phyloP scores from a whole-genome alignment of 2,888 invertebrate species.

The Oxyscelio sp. region DNA sequence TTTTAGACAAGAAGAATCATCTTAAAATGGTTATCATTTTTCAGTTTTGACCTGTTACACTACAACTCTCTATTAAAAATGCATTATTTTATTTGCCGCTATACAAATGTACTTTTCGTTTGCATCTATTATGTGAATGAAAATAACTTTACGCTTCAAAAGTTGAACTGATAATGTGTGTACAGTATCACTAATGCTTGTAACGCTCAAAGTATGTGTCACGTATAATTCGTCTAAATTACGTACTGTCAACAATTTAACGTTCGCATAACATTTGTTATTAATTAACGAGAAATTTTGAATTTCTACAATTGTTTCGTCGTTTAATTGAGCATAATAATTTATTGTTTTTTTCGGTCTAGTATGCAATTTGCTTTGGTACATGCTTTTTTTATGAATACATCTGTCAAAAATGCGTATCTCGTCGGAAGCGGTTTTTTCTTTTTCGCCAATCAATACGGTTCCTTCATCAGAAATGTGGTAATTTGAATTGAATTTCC shows the following conservation, averaged over 20 bases:
- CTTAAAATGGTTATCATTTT: too few relatives aligned
- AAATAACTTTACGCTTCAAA: conserved; percentile 4
- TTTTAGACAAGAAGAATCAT: too few relatives aligned
- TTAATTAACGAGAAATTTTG: conserved; percentile 31
- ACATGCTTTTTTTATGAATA: too few relatives aligned
- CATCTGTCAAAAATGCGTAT: too few relatives aligned
- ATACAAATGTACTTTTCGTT: background rate
- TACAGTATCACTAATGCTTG: background rate
- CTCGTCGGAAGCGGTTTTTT: background rate
- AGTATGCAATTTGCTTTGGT: too few relatives aligned
- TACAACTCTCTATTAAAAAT: too few relatives aligned
- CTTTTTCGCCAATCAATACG: conserved; percentile 6
- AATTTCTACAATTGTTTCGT: too few relatives aligned
- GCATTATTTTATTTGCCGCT: background rate
- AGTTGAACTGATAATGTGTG: background rate
- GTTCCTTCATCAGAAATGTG: background rate
- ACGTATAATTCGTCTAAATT: conserved; percentile 1
- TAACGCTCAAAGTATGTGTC: background rate
- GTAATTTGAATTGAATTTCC: too few relatives aligned
- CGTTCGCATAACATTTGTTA: conserved; percentile 20
- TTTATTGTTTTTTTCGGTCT: too few relatives aligned
- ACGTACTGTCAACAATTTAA: background rate
- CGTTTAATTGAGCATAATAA: too few relatives aligned
- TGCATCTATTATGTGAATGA: background rate
- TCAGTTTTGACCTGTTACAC: too few relatives aligned